These are phyloP conservation scores for Dryobota labecula DNA, from an alignment of 2,888 invertebrate genomes.

Conservation along the genomic window DNA sequence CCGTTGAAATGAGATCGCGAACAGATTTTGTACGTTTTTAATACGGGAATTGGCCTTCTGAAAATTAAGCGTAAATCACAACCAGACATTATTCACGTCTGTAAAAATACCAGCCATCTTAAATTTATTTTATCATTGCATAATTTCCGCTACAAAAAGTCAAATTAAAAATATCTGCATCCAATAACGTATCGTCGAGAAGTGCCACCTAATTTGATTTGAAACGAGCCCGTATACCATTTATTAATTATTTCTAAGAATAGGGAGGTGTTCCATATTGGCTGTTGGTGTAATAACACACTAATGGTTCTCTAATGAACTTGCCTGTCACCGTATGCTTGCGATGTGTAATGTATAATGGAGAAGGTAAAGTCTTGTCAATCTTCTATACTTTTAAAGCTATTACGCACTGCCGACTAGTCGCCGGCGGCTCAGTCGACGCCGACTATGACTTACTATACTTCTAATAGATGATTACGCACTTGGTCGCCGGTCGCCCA, in stretches of 20 bases:
- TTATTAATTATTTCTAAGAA: conserved; percentile 42
- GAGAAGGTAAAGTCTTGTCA: background rate
- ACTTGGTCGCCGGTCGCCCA: no score
- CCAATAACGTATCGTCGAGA: background rate
- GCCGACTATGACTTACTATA: no score
- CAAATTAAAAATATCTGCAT: background rate
- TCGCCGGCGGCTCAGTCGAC: no score
- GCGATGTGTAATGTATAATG: conserved; percentile 1
- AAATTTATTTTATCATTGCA: background rate
- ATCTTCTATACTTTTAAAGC: background rate
- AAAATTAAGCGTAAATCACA: background rate
- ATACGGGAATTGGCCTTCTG: background rate
- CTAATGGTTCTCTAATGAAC: conserved; percentile 46
- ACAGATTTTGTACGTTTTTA: background rate
- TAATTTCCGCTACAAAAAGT: background rate
- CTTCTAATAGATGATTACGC: no score
- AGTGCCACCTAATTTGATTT: conserved; percentile 15
- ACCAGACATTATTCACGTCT: background rate
- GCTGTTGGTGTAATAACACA: conserved; percentile 15
- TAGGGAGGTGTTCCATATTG: conserved; percentile 9
- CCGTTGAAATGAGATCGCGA: background rate
- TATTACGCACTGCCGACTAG: no score
- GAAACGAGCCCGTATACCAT: conserved; percentile 3
- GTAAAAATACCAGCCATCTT: background rate
- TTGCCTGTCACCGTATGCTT: background rate